Base-by-base conservation (phyloP, 2,888 invertebrate genomes). In the Ceramica pisi region DNA sequence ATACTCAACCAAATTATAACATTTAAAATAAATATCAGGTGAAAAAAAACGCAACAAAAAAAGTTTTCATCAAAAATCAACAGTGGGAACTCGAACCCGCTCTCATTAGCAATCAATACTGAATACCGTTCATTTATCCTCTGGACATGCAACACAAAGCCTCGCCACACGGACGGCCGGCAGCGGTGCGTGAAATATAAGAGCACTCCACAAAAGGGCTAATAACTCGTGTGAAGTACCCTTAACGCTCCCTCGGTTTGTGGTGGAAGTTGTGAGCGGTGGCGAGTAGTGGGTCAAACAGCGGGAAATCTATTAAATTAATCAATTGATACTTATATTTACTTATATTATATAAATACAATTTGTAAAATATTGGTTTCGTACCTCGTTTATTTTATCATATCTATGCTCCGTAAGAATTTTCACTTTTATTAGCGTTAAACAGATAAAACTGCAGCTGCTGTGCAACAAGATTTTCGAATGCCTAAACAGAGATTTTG, bases 171-270 rank as follows among this genome's bases (percentile, higher is more conserved):
- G 88, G 82, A 85, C 81, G 87, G 80, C 64, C 81, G 63, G 86
- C 89, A 89, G 79, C 91, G 92, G 88, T 88, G 92, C 94, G 92
- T 92, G 92, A 93, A 93, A 94, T 93, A 93, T 94, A 89, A 88
- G 86, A 91, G 91, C 92, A 88, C 89, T 91, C 85, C 82, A 94
- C 94, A 95, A 95, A 91, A 90, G 93, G 89, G 93, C 94, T 95
- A 95, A 95, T 95, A 95, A 92, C 94, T 94, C 95, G 95, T 95
- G 90, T 94, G 93, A 92, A 94, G 93, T 86, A 90, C 92, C 93
- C 93, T 94, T 93, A 93, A 88, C 91, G 90, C 88, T 89, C 87
- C 82, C 87, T 80, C 76, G 67, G 60, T 57, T 70, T 46, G 50
- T 57, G 79, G 83, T 44, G 0, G 21, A 73, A 85, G 77, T 1